phyloP scores from a whole-genome alignment of 2,888 invertebrate species.

The Cataglyphis albicans region DNA sequence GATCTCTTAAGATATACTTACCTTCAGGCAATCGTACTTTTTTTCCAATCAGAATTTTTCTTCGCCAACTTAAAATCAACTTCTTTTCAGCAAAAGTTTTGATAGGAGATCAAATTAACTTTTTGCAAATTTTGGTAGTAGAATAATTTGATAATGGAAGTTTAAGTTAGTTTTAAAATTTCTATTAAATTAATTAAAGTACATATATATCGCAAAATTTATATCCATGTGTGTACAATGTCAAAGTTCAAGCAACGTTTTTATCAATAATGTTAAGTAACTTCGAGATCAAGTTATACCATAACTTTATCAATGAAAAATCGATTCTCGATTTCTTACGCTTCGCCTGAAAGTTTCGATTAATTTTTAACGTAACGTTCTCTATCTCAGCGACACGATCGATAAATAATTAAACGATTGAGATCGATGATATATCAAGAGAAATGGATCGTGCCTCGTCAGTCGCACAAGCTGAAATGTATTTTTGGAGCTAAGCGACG shows the following conservation, averaged over 20 bases:
- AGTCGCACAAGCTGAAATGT: neutral
- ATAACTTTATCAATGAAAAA: neutral
- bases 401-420: neutral
- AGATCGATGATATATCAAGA: neutral
- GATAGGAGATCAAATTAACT: neutral
- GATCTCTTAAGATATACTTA: neutral
- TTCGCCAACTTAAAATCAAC: neutral
- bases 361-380: slow-evolving; percentile 1
- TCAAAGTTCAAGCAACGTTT: neutral
- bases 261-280: neutral
- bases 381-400: neutral
- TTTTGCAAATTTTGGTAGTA: neutral
- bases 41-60: neutral
- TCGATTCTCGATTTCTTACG: neutral
- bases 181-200: neutral
- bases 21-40: neutral
- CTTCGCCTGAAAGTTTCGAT: neutral
- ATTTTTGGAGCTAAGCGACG: neutral
- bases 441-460: slow-evolving; percentile 1
- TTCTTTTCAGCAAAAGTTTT: neutral
- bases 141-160: neutral
- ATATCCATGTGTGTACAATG: neutral
- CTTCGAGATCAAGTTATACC: neutral
- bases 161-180: neutral
- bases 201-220: neutral